Conservation (phyloP, 2,797 vertebrate species). For the Australoheros facetus region DNA sequence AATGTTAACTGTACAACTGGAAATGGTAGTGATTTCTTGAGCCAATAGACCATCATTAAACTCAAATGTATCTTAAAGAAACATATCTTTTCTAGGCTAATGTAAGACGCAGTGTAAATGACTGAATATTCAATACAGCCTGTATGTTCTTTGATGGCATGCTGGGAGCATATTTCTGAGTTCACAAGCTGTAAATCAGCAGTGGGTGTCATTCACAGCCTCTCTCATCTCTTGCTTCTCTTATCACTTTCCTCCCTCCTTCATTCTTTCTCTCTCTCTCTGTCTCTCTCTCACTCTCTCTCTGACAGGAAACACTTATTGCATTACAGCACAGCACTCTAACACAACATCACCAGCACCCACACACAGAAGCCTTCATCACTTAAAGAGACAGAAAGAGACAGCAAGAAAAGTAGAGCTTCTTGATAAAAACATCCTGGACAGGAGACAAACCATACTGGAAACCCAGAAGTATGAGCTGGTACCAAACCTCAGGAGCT, state of each 20-base stretch:
- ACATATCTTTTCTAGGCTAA: background rate
- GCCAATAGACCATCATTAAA: slow-evolving; percentile 12
- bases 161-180: slow-evolving; percentile 25
- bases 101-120: slow-evolving; percentile 18
- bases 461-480: background rate
- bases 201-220: slow-evolving; percentile 38
- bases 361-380: slow-evolving; percentile 68
- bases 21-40: slow-evolving; percentile 11
- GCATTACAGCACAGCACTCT: slow-evolving; percentile 77
- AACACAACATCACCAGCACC: slow-evolving; percentile 68
- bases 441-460: background rate
- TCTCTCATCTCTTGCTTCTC: slow-evolving; percentile 39
- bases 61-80: slow-evolving; percentile 6
- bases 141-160: slow-evolving; percentile 12
- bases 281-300: background rate
- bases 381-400: slow-evolving; percentile 76
- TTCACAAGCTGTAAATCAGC: slow-evolving; percentile 65
- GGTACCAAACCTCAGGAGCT: fast-evolving
- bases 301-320: slow-evolving; percentile 80
- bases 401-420: slow-evolving; percentile 11
- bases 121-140: background rate
- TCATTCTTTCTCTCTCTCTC: slow-evolving; percentile 11
- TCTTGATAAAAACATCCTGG: background rate
- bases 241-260: slow-evolving; percentile 35
- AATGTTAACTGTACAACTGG: slow-evolving; percentile 22